Base-by-base conservation (phyloP, 2,888 invertebrate species). In the Sphaeridia pumilis region DNA sequence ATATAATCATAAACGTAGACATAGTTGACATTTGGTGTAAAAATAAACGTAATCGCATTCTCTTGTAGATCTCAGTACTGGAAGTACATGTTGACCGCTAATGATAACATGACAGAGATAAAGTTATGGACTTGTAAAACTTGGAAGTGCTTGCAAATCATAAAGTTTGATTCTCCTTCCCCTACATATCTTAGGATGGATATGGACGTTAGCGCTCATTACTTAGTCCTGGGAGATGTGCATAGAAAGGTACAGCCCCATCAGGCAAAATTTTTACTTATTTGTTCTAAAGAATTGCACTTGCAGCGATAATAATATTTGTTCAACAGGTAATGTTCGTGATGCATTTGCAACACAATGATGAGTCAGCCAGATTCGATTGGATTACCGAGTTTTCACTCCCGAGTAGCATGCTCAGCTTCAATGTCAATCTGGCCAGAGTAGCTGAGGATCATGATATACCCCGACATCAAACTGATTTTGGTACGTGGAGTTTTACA, bases 71-170 rank as follows among this genome's bases (percentile, higher is more conserved):
- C 76, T 14, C 81, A 84, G 68, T 92, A 93, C 72, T 97, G 97
- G 95, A 92, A 92, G 71, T 93, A 85, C 72, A 92, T 88, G 0
- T 79, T 95, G 38, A 94, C 95, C 0, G 90, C 90, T 1, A 84
- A 89, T 0, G 83, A 85, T 59, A 81, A 87, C 69, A 94, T 94
- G 72, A 82, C 87, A 0, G 87, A 87, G 66, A 74, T 95, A 49
- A 94, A 93, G 72, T 75, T 84, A 44, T 95, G 94, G 93, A 88
- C 89, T 5, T 95, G 94, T 71, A 88, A 93, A 68, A 78, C 86
- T 0, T 97, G 97, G 97, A 78, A 79, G 45, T 94, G 94, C 67
- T 74, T 94, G n/a, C 95, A 92, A 70, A 88, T 83, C 1, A 79
- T 90, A 34, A 77, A 76, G 27, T 84, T 89, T 67, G 71, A 76